Base-by-base conservation (phyloP, 2,888 invertebrate genomes). In the Meteorus colon region DNA sequence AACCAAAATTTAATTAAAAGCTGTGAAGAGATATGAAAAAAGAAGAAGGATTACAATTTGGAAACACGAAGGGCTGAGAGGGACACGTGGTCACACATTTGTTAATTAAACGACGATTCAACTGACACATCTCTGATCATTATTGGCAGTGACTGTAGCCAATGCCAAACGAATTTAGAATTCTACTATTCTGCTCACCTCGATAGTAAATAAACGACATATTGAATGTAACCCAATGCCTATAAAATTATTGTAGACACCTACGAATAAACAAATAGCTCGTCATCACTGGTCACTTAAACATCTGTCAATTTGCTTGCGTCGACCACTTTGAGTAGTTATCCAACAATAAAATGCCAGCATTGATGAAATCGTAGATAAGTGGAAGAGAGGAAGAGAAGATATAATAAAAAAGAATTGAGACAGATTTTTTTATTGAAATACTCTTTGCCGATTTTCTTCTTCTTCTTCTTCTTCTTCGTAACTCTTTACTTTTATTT, bases 291-390 rank as follows among this genome's bases (percentile, higher is more conserved):
- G 72, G 60, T 31, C 41, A 68, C 65, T 70, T 68, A 72, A 74
- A 78, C 72, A 83, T 82, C 82, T 77, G 77, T 82, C 78, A 80
- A 48, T 48, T 48, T 16, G n/a, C 66, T 73, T 74, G 75, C 68
- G 34, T 73, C 76, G 37, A 19, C 4, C 55, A 19, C 55, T 55
- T 55, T 2, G 10, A 55, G n/a, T 55, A 55, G n/a, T 55, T 4
- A 55, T 55, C 19, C 4, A 8, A 55, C 24, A 19, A 55, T 55
- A 55, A 55, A 55, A 55, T 19, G 0, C 19, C 19, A 24, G 55
- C 19, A 19, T n/a, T 19, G 19, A 19, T 55, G 19, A 55, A 19
- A 19, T 4, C 4, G 55, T 6, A 55, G 55, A 24, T 55, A 19
- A 55, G 19, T 55, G 8, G 6, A 19, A 19, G 24, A 55, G n/a